Evolutionary conservation across 2,888 invertebrate genomes (phyloP).

Genomic region (Fragum fragum): DNA sequence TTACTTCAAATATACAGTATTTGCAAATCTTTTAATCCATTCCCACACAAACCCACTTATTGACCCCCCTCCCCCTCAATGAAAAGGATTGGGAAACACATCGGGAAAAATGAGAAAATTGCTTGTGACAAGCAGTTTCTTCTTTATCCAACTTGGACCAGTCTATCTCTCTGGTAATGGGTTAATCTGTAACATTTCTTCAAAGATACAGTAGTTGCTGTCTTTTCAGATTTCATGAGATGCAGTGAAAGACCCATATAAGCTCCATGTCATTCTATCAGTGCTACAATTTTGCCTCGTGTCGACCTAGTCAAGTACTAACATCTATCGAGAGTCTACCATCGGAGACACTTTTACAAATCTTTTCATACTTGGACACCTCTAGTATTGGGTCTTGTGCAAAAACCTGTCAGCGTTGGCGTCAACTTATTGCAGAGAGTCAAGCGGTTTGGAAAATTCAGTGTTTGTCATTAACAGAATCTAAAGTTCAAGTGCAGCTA

Average conservation of each 20-base stretch:
- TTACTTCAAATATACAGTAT: no score
- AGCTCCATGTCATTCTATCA: conserved; percentile 12
- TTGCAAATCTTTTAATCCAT: no score
- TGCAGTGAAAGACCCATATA: neutral
- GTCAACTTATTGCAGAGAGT: conserved; percentile 53
- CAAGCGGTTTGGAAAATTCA: conserved; percentile 64
- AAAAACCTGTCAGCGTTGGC: conserved; percentile 62
- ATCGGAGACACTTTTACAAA: conserved; percentile 56
- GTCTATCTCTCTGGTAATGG: no score
- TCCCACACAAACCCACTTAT: no score
- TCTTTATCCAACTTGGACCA: no score
- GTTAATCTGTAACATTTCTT: no score
- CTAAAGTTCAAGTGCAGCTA: conserved; percentile 25
- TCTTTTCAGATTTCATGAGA: neutral
- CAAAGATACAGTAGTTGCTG: no score
- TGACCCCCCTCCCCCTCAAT: no score
- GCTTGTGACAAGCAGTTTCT: no score
- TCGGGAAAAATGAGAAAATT: no score
- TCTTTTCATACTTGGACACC: conserved; percentile 57
- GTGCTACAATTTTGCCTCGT: neutral
- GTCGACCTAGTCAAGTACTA: neutral
- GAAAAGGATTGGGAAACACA: no score
- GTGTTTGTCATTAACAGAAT: conserved; percentile 60
- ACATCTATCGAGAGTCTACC: conserved; percentile 47
- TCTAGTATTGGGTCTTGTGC: conserved; percentile 44